phyloP scores from a whole-genome alignment of 2,888 invertebrate genomes.

The Conops quadrifasciatus region DNA sequence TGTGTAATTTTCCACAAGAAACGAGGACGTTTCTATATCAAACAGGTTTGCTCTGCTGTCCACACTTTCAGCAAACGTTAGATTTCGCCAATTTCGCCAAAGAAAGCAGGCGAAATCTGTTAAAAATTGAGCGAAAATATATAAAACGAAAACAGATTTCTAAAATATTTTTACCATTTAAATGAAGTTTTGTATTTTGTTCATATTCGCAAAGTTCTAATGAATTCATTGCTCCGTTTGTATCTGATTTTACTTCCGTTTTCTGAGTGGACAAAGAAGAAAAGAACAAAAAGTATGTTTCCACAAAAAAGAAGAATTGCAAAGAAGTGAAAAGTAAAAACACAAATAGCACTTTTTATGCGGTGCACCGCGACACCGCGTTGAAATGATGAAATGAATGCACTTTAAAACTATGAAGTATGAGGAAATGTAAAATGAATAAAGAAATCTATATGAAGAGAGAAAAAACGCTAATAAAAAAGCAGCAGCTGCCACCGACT shows the following conservation, averaged over 20 bases:
- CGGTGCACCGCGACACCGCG: neutral
- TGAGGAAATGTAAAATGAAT: neutral
- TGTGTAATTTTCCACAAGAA: no score
- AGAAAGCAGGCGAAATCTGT: no score
- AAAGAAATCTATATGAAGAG: neutral
- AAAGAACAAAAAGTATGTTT: no score
- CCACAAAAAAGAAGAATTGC: neutral
- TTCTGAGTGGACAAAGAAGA: neutral
- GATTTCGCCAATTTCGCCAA: no score
- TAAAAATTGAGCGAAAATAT: no score
- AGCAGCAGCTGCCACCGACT: neutral
- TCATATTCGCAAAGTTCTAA: neutral
- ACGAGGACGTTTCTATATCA: no score
- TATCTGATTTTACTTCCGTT: constrained; percentile 7
- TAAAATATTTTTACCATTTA: no score
- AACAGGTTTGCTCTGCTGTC: no score
- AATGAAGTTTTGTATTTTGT: no score
- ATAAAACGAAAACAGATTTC: no score
- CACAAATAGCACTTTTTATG: neutral
- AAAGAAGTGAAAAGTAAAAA: neutral
- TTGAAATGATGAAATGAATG: neutral
- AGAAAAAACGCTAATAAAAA: neutral
- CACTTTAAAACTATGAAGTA: neutral
- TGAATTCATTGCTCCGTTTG: constrained; percentile 5
- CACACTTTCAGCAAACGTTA: no score